Percentiles rank a stretch among this genome's conserved stretches.
phyloP scores from a whole-genome alignment of 2,888 invertebrate species.

The Yponomeuta evonymella region DNA sequence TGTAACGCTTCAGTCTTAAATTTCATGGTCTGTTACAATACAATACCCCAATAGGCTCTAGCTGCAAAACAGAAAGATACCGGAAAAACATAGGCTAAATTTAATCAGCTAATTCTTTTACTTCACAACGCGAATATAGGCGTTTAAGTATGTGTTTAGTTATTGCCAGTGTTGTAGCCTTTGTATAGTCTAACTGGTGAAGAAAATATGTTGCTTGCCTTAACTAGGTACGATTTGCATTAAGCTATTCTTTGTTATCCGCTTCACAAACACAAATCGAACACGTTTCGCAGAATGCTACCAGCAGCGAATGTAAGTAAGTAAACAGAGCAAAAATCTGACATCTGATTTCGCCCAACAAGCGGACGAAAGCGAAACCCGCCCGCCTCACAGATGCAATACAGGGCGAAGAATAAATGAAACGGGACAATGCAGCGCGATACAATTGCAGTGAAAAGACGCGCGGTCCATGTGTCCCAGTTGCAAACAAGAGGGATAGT shows the following conservation, averaged over 20 bases:
- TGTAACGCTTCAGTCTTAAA: no score
- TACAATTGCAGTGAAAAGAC: slow-evolving; percentile 71
- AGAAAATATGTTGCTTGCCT: neutral
- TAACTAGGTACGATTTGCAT: no score
- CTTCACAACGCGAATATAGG: no score
- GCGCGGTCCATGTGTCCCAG: slow-evolving; percentile 56
- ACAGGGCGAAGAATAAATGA: slow-evolving; percentile 47
- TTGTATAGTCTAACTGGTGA: neutral
- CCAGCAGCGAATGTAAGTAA: neutral
- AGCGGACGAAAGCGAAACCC: slow-evolving; percentile 47
- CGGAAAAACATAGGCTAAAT: no score
- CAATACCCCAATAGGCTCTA: no score
- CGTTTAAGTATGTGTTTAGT: no score
- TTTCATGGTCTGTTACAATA: no score
- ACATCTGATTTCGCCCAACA: slow-evolving; percentile 25
- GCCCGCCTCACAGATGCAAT: slow-evolving; percentile 36
- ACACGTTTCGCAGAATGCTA: neutral
- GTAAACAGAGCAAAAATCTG: slow-evolving; percentile 11
- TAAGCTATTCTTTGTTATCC: no score
- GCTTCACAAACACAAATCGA: neutral
- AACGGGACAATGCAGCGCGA: slow-evolving; percentile 62
- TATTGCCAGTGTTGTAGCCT: no score
- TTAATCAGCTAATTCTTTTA: no score
- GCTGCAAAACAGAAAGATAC: no score
- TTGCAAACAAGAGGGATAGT: slow-evolving; percentile 61